Base-by-base conservation (phyloP, 1,140 invertebrate genomes). In the Macrobrachium rosenbergii region DNA sequence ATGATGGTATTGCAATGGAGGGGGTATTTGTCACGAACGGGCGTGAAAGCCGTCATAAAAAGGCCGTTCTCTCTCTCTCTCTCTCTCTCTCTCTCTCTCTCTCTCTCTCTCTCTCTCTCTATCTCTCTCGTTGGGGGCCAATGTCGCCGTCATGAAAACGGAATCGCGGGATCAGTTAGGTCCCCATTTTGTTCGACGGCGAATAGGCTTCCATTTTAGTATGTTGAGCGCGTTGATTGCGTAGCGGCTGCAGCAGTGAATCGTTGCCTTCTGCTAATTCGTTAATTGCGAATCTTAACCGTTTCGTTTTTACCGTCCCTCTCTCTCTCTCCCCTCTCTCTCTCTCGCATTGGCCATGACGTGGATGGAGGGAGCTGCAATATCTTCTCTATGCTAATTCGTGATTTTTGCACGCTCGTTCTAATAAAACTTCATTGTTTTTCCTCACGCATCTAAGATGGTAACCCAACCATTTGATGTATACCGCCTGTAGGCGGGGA, bases 171-270 rank as follows among this genome's bases (percentile, higher is more conserved):
- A 52, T 19, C 59, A 58, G 59, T 83, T 76, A 76, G 67, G 75
- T 87, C 85, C 85, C 85, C 85, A 87, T 87, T 87, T 87, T 87
- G 85, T 87, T 82, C 81, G 85, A 80, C 85, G 81, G 73, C 76
- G 67, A 87, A 87, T 82, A 52, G 85, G 67, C 85, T 81, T 87
- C 85, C 85, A 87, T 87, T 87, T 87, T 87, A 87, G 85, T 80
- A 81, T 63, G 85, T 81, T 64, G 85, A 87, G 63, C 78, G 75
- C 60, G 85, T 52, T 87, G 85, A 87, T 87, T 87, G 78, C 85
- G 81, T 82, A 72, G 67, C 58, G 28, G 19, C 43, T 37, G 43
- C 28, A 37, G 28, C 28, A 37, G 28, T 76, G 58, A 63, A 67
- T 69, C 81, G 85, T 81, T 87, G 85, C 85, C 85, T 52, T 52